These are phyloP conservation scores for Frieseomelitta varia DNA, from an alignment of 1,140 invertebrate species.

Conservation along the genomic window DNA sequence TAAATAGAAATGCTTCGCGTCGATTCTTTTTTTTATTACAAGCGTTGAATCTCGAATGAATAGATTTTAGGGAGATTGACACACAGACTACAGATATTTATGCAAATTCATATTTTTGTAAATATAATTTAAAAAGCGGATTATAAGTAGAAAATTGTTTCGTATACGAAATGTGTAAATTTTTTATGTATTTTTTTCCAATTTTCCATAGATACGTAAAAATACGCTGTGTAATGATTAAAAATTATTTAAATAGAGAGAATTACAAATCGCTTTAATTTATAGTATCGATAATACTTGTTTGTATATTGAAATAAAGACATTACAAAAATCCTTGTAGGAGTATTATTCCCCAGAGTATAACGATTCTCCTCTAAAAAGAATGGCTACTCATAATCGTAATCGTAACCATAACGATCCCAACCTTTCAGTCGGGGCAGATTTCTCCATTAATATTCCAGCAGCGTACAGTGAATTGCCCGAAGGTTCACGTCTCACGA, in stretches of 20 bases:
- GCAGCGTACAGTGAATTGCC: constrained; percentile 22
- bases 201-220: too few relatives aligned
- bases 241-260: neutral
- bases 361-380: constrained; percentile 59
- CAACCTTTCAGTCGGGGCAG: constrained; percentile 38
- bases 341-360: constrained; percentile 37
- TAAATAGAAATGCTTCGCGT: constrained; percentile 4
- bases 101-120: too few relatives aligned
- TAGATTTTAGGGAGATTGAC: neutral
- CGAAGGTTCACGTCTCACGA: constrained; percentile 3
- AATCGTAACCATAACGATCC: constrained; percentile 64
- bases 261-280: neutral
- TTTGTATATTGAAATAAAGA: neutral
- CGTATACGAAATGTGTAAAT: too few relatives aligned
- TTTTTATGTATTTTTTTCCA: too few relatives aligned
- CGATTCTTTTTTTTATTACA: neutral
- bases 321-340: constrained; percentile 23
- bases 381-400: constrained; percentile 59
- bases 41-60: neutral
- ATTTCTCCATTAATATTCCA: constrained; percentile 66
- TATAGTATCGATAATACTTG: neutral
- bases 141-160: too few relatives aligned
- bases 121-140: too few relatives aligned
- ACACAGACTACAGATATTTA: neutral
- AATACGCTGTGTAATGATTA: neutral